Evolutionary conservation across 2,797 vertebrate genomes (phyloP), one percentile per base, ranked within the genome.

Genomic region (Thunnus albacares): DNA sequence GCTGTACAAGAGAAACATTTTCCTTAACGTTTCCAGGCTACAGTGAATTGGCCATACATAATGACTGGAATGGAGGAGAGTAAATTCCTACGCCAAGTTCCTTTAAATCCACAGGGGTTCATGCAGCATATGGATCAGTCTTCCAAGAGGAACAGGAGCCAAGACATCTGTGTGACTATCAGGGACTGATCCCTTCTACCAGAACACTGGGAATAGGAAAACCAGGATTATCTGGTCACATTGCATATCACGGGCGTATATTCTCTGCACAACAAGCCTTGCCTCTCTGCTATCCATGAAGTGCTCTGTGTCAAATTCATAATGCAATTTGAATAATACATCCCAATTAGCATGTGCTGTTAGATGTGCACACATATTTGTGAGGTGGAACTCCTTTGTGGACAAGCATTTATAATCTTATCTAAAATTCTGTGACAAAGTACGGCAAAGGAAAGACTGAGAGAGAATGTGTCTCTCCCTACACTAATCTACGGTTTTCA

Each of bases 151-250:
- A 93, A 89, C 87, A 74, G 81, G 82, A 94, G 94, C 94, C 94
- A 95, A 95, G 91, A 96, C 94, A 96, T 95, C 94, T 95, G 94
- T 91, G 94, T 89, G 89, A 89, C 90, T 84, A 90, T 88, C 83
- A 75, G 80, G 75, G 91, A 86, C 84, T 87, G 89, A 92, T 87
- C 85, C 89, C 71, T 24, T 82, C 79, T 74, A 89, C 86, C 77
- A 88, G 77, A 89, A 89, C 85, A 84, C 79, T 77, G 89, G 84
- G 79, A 90, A 85, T 67, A 76, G 83, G 72, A 77, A 85, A 89
- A 85, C 72, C 81, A 53, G 87, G 89, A 92, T 89, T 90, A 93
- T 81, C 84, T 87, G 89, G 79, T 91, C 85, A 81, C 85, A 82
- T 76, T 89, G 82, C 81, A 82, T 84, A 90, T 83, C 85, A 85